Evolutionary conservation across 2,113 vertebrate species (phyloP), one percentile per base, ranked within the genome.

Genomic region (Myrmophylax atrothorax): DNA sequence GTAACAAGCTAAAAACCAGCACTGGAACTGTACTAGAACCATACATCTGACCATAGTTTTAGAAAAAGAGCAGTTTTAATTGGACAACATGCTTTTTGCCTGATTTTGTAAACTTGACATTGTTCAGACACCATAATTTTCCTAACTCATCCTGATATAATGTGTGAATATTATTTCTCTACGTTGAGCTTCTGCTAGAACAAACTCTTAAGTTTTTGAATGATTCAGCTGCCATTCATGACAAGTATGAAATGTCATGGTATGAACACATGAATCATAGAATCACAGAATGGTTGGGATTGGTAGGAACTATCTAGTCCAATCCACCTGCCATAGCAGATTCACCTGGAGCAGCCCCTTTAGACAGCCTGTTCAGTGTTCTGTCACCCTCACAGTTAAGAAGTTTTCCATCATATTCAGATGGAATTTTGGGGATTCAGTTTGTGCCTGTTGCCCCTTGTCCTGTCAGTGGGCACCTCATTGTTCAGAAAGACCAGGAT

Each of bases 321-420:
- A 75, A 25, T 0, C 6, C 3, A 10, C 6, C 16, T 0, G 0
- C 10, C 46, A 46, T 46, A 60, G 78, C 38, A 75, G 13, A 14
- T 25, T 89, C 38, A 60, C 19, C n/a, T 38, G 47, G 19, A 60
- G 53, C 53, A 82, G 28, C 8, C 38, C 46, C 62, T 46, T 24
- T 25, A 23, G 18, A 35, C 44, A 89, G 23, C 23, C 62, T 46
- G 6, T 53, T 75, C 38, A 68, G n/a, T 53, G 72, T 13, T 68
- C 46, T 59, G 23, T 29, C 23, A 59, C 4, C 6, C n/a, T 38
- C 16, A 29, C 9, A 69, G 33, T 38, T 25, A 46, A 19, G n/a
- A 75, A 40, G 46, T 4, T 82, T 24, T 40, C 31, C 11, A 9
- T 53, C 11, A 37, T 37, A 47, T 12, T 60, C n/a, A 89, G 28